phyloP scores from a whole-genome alignment of 2,888 invertebrate species.

The Netelia fuscicornis region DNA sequence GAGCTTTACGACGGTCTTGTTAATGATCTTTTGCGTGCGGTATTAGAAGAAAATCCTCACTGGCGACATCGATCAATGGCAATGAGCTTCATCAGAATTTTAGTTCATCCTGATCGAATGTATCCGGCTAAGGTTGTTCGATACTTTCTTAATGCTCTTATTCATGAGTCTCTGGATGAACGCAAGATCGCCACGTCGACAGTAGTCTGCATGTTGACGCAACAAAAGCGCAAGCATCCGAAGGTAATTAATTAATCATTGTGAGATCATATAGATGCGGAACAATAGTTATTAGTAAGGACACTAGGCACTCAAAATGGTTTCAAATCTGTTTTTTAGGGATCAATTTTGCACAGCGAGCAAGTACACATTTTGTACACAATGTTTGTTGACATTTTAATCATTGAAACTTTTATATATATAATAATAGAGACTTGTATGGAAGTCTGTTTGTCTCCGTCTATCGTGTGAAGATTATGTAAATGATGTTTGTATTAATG shows the following conservation, averaged over 20 bases:
- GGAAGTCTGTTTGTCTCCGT: too few species aligned
- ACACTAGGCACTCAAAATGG: neutral
- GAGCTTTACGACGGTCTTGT: constrained; percentile 86
- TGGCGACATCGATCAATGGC: constrained; percentile 94
- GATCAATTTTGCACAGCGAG: too few species aligned
- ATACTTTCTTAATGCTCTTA: constrained; percentile 88
- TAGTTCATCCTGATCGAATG: constrained; percentile 90
- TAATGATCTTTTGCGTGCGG: constrained; percentile 86
- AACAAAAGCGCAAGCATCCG: constrained; percentile 89
- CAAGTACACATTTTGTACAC: too few species aligned
- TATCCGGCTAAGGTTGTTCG: constrained; percentile 89
- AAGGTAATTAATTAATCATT: constrained; percentile 73
- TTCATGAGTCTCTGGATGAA: constrained; percentile 93
- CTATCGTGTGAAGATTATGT: too few species aligned
- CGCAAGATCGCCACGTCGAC: constrained; percentile 90
- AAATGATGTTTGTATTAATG: too few species aligned
- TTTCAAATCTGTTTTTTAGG: neutral
- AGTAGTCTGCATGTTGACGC: constrained; percentile 89
- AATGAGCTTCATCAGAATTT: constrained; percentile 89
- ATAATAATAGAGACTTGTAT: too few species aligned
- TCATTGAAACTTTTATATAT: too few species aligned
- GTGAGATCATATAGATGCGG: neutral
- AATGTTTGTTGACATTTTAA: too few species aligned
- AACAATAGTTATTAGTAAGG: constrained; percentile 1
- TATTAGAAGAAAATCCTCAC: constrained; percentile 87